phyloP scores from a whole-genome alignment of 2,888 invertebrate genomes.

The Polyommatus iphigenia region DNA sequence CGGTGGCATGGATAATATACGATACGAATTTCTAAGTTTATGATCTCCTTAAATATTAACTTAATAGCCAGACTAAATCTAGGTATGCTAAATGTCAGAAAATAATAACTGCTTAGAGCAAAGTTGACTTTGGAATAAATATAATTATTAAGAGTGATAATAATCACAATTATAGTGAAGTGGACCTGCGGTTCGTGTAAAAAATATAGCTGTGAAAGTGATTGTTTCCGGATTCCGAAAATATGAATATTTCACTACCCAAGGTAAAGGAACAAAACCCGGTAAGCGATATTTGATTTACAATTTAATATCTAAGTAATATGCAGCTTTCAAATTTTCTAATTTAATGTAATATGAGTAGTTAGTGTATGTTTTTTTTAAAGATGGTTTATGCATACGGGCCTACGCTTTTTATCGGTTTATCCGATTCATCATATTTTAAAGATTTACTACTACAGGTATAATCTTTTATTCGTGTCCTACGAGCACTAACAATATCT shows the following conservation, averaged over 20 bases:
- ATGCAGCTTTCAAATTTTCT: too few relatives aligned
- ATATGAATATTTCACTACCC: constrained; percentile 1
- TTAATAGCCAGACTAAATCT: background rate
- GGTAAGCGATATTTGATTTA: background rate
- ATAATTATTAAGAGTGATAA: background rate
- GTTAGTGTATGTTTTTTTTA: too few relatives aligned
- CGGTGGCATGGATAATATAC: background rate
- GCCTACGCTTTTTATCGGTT: background rate
- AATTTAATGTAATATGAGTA: too few relatives aligned
- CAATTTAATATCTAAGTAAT: too few relatives aligned
- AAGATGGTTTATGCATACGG: too few relatives aligned
- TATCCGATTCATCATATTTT: background rate
- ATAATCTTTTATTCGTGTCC: background rate
- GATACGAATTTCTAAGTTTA: background rate
- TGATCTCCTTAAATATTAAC: too few relatives aligned
- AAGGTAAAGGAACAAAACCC: background rate
- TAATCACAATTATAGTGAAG: background rate
- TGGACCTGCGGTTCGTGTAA: background rate
- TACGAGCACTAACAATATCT: constrained; percentile 11
- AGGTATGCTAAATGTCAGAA: too few relatives aligned
- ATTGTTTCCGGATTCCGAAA: background rate
- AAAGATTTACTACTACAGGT: background rate
- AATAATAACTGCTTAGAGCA: background rate
- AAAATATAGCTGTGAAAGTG: background rate
- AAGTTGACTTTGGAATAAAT: background rate